These are phyloP conservation scores for Craniophora ligustri DNA, from an alignment of 2,888 invertebrate species.

Conservation along the genomic window DNA sequence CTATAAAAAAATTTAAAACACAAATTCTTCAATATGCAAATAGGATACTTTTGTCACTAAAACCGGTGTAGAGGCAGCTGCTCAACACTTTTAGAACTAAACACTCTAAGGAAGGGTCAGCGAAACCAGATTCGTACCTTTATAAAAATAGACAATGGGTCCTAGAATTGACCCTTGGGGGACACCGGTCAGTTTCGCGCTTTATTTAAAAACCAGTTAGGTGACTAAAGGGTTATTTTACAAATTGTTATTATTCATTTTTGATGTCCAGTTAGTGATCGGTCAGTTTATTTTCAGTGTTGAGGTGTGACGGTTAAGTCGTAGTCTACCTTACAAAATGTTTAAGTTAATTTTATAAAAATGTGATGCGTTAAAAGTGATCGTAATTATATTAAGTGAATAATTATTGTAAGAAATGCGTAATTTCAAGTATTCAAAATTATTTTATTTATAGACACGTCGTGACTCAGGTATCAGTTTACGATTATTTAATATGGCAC, in stretches of 20 bases:
- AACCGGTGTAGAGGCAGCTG: conserved; percentile 79
- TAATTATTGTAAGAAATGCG: too few relatives aligned
- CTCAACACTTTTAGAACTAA: conserved; percentile 63
- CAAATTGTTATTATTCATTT: conserved; percentile 70
- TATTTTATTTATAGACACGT: too few relatives aligned
- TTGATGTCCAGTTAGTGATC: conserved; percentile 58
- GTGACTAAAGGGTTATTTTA: conserved; percentile 73
- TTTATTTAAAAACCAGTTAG: conserved; percentile 77
- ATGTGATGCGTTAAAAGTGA: conserved; percentile 8
- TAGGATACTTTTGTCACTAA: conserved; percentile 59
- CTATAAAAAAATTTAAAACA: conserved; percentile 39
- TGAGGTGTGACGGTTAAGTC: conserved; percentile 59
- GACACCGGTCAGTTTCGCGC: conserved; percentile 81
- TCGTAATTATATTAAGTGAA: neutral
- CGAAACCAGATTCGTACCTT: conserved; percentile 84
- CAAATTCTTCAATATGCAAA: conserved; percentile 56
- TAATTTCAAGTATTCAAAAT: too few relatives aligned
- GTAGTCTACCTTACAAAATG: conserved; percentile 45
- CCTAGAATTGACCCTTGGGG: conserved; percentile 81
- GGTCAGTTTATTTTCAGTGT: conserved; percentile 79
- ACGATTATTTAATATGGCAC: neutral
- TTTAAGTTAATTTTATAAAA: conserved; percentile 20
- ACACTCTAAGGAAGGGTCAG: conserved; percentile 86
- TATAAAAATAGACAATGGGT: conserved; percentile 76
- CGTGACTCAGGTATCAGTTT: too few relatives aligned